Evolutionary conservation across 1,140 invertebrate species (phyloP), one percentile per base, ranked within the genome.

Genomic region (Zaprionus lachaisei): DNA sequence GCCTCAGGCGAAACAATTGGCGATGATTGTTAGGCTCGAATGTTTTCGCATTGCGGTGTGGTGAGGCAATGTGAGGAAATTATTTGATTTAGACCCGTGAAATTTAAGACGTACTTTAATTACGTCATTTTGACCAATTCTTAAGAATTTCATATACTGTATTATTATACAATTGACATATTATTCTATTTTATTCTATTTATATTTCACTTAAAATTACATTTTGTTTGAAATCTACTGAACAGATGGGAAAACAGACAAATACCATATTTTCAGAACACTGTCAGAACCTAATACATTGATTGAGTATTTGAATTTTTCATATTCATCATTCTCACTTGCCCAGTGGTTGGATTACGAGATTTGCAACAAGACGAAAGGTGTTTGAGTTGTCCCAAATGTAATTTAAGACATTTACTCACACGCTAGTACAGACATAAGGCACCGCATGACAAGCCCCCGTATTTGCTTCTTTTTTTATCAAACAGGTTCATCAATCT

Each of bases 401-500:
- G 62, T 72, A 77, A 73, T 80, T 77, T 63, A 69, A 73, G 55
- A 28, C 20, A 72, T 67, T 58, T 22, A 49, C 47, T 51, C 41
- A 44, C 49, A 76, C 44, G 17, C 61, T 72, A 12, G 60, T 17
- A 44, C 34, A 76, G 20, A 12, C 41, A 64, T 24, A 41, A 57
- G 5, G 44, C 37, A 44, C 38, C 26, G 56, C 44, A 60, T 41
- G 49, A 54, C 38, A 56, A 41, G 49, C 67, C 49, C 17, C 31
- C 62, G 47, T 31, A 57, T 66, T 34, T 49, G 41, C 5, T 44
- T 37, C 6, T 38, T 20, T 55, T 63, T 74, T 60, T 58, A 63
- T 68, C 26, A 64, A 77, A 55, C 38, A 54, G 72, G 72, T 80
- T 83, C 84, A 86, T 86, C 83, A 87, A 86, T 87, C 83, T 80